These are phyloP conservation scores for Anguilla rostrata DNA, from an alignment of 2,113 vertebrate species.

Conservation along the genomic window DNA sequence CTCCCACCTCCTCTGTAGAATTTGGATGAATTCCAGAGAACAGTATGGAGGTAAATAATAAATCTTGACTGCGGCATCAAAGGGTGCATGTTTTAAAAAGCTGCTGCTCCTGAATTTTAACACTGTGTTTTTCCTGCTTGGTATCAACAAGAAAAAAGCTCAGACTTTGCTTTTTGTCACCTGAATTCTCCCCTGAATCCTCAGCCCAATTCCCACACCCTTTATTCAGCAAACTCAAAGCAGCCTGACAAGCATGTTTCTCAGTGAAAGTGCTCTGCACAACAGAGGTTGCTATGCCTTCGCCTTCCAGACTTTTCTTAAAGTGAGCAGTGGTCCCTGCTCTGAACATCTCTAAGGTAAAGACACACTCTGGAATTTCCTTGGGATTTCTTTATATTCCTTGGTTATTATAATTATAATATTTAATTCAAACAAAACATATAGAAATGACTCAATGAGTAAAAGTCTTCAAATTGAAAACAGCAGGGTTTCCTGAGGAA, in stretches of 20 bases:
- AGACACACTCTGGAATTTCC: background rate
- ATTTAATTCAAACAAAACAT: background rate
- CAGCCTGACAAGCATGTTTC: background rate
- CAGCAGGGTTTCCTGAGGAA: background rate
- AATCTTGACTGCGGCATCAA: conserved; percentile 37
- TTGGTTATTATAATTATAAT: background rate
- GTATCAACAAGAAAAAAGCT: background rate
- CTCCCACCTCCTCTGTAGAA: conserved; percentile 34
- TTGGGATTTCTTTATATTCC: background rate
- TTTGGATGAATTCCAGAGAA: conserved; percentile 48
- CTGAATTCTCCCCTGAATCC: conserved; percentile 3
- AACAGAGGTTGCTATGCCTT: background rate
- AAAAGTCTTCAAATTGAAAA: background rate
- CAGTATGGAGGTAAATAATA: conserved; percentile 54
- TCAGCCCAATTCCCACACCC: background rate
- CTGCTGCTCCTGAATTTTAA: background rate
- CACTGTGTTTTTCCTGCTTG: background rate
- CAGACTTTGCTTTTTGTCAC: background rate
- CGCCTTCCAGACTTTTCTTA: background rate
- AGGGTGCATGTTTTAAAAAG: background rate
- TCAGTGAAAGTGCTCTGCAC: background rate
- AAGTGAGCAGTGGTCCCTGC: background rate
- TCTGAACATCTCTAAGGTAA: background rate
- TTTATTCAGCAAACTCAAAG: background rate
- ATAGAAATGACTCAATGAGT: background rate